phyloP scores from a whole-genome alignment of 2,797 vertebrate genomes.

The Alfaro cultratus region DNA sequence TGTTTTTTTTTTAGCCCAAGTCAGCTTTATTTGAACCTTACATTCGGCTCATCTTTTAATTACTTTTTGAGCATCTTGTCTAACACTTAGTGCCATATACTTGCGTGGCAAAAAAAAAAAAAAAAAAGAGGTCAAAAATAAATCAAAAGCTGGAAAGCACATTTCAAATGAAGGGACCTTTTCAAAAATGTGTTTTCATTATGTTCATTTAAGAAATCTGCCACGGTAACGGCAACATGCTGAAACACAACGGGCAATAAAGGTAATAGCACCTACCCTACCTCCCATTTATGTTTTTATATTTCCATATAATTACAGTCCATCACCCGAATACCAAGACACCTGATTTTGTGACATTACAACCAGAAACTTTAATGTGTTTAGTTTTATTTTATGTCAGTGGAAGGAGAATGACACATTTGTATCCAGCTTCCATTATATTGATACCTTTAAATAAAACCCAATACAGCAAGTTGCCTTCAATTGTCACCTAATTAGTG shows the following conservation, averaged over 20 bases:
- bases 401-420: neutral
- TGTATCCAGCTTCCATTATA: neutral
- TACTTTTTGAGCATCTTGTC: conserved; percentile 23
- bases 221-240: neutral
- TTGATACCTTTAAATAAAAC: neutral
- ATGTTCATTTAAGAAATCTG: neutral
- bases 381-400: neutral
- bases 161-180: conserved; percentile 19
- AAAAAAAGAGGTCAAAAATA: conserved; percentile 28
- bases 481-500: neutral
- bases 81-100: conserved; percentile 29
- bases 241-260: neutral
- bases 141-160: conserved; percentile 24
- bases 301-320: neutral
- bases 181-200: conserved; percentile 5
- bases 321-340: neutral
- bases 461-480: neutral
- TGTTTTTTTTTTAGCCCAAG: conserved; percentile 14
- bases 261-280: neutral
- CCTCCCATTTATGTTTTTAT: neutral
- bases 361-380: neutral
- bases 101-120: neutral
- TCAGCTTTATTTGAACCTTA: conserved; percentile 33
- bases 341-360: neutral
- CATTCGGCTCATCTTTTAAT: conserved; percentile 16